phyloP scores from a whole-genome alignment of 2,888 invertebrate genomes.

The Drosophila tripunctata region DNA sequence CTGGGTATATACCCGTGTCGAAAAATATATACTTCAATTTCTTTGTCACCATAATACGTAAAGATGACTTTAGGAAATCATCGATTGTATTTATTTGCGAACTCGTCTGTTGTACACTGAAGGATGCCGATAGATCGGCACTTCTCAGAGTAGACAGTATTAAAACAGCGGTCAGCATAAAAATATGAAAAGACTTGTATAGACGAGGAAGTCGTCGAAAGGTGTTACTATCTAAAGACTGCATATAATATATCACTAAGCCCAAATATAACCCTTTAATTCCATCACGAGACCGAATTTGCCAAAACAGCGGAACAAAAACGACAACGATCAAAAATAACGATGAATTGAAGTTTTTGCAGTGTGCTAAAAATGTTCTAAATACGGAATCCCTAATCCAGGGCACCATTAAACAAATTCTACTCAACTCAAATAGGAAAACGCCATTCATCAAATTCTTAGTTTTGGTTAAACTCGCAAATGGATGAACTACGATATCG shows the following conservation, averaged over 20 bases:
- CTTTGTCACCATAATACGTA: slow-evolving; percentile 35
- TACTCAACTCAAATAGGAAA: background rate
- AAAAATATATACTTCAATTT: slow-evolving; percentile 26
- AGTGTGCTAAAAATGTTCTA: background rate
- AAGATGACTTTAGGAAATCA: slow-evolving; percentile 34
- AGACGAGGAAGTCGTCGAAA: slow-evolving; percentile 6
- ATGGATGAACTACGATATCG: slow-evolving; percentile 34
- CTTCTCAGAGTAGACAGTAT: slow-evolving; percentile 20
- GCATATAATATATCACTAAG: slow-evolving; percentile 13
- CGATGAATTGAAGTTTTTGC: background rate
- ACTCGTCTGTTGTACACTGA: slow-evolving; percentile 26
- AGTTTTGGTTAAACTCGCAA: background rate
- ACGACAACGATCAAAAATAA: no score
- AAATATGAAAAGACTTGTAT: slow-evolving; percentile 36
- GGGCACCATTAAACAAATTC: slow-evolving; percentile 42
- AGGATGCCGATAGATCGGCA: slow-evolving; percentile 26
- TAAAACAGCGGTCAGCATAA: slow-evolving; percentile 11
- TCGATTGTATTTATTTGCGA: slow-evolving; percentile 35
- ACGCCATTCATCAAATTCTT: slow-evolving; percentile 1
- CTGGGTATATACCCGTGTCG: slow-evolving; percentile 10
- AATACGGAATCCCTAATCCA: slow-evolving; percentile 7
- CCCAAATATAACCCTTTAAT: slow-evolving; percentile 17
- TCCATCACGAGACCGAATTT: background rate
- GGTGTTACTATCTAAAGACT: slow-evolving; percentile 10
- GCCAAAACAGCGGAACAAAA: no score